These are phyloP conservation scores for Oscheius onirici DNA, from an alignment of 2,888 invertebrate species.

Conservation along the genomic window DNA sequence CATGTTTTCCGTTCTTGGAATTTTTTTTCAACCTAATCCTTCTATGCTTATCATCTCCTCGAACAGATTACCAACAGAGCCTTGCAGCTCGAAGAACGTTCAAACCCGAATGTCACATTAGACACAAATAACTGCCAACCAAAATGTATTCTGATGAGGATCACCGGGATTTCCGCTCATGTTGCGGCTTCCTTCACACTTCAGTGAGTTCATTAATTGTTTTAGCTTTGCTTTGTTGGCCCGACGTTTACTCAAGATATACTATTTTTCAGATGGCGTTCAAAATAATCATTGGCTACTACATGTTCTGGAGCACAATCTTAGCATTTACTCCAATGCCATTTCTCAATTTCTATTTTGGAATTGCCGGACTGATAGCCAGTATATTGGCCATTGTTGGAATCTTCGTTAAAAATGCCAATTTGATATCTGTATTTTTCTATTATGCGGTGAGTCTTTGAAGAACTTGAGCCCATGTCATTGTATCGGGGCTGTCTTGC, in stretches of 20 bases:
- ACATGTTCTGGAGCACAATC: conserved; percentile 38
- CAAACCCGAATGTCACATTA: neutral
- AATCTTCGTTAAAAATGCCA: conserved; percentile 34
- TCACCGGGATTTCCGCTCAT: conserved; percentile 15
- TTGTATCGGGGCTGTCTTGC: no score
- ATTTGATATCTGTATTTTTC: conserved; percentile 38
- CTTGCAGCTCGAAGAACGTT: neutral
- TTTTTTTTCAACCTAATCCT: neutral
- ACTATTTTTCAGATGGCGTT: conserved; percentile 39
- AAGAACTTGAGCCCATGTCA: no score
- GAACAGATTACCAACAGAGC: neutral
- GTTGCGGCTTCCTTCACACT: conserved; percentile 20
- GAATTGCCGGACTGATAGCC: conserved; percentile 30
- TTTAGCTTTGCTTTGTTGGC: neutral
- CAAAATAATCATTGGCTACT: conserved; percentile 42
- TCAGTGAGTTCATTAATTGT: conserved; percentile 5
- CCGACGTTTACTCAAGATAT: neutral
- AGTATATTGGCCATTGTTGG: conserved; percentile 36
- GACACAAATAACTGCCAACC: neutral
- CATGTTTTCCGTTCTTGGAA: neutral
- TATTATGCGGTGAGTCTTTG: conserved; percentile 44
- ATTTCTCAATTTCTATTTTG: conserved; percentile 41
- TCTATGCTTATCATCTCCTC: neutral
- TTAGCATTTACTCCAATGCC: conserved; percentile 39
- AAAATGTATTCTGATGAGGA: neutral